A percentile compares a stretch with the other conserved stretches of the same genome.
Evolutionary conservation across 2,113 vertebrate genomes (phyloP).

Genomic region (Grantiella picta): DNA sequence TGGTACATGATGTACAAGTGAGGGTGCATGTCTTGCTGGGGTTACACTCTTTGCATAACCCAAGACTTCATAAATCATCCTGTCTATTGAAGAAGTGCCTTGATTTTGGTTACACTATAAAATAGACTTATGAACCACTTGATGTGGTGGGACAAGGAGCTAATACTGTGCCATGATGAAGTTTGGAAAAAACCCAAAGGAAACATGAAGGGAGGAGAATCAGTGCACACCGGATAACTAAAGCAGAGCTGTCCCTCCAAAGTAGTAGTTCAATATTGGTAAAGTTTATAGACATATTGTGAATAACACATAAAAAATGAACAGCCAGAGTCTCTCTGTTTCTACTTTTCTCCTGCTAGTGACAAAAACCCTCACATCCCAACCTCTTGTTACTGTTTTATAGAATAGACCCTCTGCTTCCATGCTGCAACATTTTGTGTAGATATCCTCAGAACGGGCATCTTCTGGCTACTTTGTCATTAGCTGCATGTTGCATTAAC

Average conservation of each 20-base stretch:
- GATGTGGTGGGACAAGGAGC: not conserved
- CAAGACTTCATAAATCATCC: not conserved
- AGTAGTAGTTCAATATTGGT: not conserved
- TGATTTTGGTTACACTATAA: not conserved
- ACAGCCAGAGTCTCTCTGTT: not conserved
- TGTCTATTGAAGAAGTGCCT: not conserved
- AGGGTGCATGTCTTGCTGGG: not conserved
- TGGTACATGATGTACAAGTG: not conserved
- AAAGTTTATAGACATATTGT: not conserved
- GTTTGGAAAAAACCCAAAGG: accelerated
- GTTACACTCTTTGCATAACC: not conserved
- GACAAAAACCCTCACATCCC: not conserved
- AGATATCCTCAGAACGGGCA: not conserved
- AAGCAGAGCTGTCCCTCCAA: not conserved
- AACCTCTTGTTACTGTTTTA: not conserved
- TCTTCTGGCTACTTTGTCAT: not conserved
- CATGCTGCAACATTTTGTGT: accelerated
- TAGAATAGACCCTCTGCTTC: not conserved
- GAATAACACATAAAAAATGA: not conserved
- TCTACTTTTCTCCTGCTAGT: not conserved
- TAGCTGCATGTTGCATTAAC: not conserved
- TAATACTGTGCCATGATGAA: accelerated
- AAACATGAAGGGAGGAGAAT: not conserved
- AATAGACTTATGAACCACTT: not conserved
- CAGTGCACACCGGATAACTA: not conserved